These are phyloP conservation scores for Drosophila ironensis DNA, from an alignment of 1,140 invertebrate genomes.

Conservation along the genomic window DNA sequence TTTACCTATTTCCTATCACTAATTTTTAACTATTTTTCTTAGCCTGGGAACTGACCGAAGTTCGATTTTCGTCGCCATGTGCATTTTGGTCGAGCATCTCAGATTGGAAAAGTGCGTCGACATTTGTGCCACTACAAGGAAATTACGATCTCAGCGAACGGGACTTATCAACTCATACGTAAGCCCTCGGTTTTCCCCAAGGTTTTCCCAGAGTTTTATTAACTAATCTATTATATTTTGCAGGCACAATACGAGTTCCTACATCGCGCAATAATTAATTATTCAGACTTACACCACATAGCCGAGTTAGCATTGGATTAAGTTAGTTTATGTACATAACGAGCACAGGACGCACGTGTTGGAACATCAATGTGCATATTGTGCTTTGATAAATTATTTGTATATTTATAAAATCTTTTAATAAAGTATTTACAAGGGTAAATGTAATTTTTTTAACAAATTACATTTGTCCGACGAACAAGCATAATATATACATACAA, in stretches of 20 bases:
- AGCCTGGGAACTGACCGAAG: slow-evolving; percentile 92
- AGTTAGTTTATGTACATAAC: slow-evolving; percentile 43
- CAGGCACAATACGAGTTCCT: slow-evolving; percentile 96
- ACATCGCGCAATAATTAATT: slow-evolving; percentile 94
- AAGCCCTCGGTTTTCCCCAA: slow-evolving; percentile 83
- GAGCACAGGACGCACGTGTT: slow-evolving; percentile 35
- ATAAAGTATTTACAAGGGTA: slow-evolving; percentile 60
- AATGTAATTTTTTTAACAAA: slow-evolving; percentile 63
- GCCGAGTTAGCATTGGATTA: slow-evolving; percentile 82
- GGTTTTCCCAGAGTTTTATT: not conserved
- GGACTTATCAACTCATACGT: slow-evolving; percentile 92
- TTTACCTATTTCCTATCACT: not conserved
- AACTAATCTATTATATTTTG: slow-evolving; percentile 68
- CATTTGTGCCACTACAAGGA: slow-evolving; percentile 91
- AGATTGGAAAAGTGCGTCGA: slow-evolving; percentile 91
- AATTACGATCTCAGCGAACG: slow-evolving; percentile 91
- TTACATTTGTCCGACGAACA: slow-evolving; percentile 57
- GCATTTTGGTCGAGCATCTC: slow-evolving; percentile 92
- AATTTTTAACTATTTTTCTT: slow-evolving; percentile 12
- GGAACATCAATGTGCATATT: slow-evolving; percentile 30
- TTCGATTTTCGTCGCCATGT: slow-evolving; percentile 93
- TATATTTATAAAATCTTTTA: slow-evolving; percentile 69
- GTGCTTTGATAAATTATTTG: slow-evolving; percentile 68
- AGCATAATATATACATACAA: slow-evolving; percentile 58
- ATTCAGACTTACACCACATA: slow-evolving; percentile 91